Base-by-base conservation (phyloP, 2,888 invertebrate genomes). In the Leptinotarsa haldemani region DNA sequence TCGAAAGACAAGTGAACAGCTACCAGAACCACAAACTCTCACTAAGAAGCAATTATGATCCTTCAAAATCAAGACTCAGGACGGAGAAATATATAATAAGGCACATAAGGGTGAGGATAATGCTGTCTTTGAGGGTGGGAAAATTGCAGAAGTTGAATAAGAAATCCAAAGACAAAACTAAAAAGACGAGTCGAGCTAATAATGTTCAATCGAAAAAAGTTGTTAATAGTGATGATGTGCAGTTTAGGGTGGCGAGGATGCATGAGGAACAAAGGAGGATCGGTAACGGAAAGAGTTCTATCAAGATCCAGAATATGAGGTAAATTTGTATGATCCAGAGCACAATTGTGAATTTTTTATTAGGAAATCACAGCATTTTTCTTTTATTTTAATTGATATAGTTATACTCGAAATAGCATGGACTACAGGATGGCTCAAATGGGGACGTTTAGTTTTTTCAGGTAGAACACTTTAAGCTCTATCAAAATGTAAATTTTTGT, bases 51-150 rank as follows among this genome's bases (percentile, higher is more conserved):
- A 69, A 70, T n/a, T 64, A 74, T 18, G 65, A 76, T 12, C 68
- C 74, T 53, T 75, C 78, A 69, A 79, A 79, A 68, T 67, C 76
- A 52, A 82, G 82, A 76, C 70, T 84, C 18, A 86, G 89, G 25
- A 90, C 90, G 72, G 91, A 92, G 79, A 89, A 90, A 76, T 90
- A 91, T 81, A 90, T 92, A 1, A 91, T 91, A 69, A 87, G 92
- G 30, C 91, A 93, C 82, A 90, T 93, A 30, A 88, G 92, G 72
- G 90, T 93, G 22, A 88, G 93, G 18, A 90, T 93, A 65, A 92
- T 93, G 90, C 87, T 93, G 80, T 92, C 92, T 15, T 86, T 93
- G 75, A 88, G 93, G 74, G 89, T 93, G 88, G 89, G 92, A 30
- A 86, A 89, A 71, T 89, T 90, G 72, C 88, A 89, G 83, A 90